phyloP scores from a whole-genome alignment of 2,797 vertebrate genomes.

The Cryptoprocta ferox region DNA sequence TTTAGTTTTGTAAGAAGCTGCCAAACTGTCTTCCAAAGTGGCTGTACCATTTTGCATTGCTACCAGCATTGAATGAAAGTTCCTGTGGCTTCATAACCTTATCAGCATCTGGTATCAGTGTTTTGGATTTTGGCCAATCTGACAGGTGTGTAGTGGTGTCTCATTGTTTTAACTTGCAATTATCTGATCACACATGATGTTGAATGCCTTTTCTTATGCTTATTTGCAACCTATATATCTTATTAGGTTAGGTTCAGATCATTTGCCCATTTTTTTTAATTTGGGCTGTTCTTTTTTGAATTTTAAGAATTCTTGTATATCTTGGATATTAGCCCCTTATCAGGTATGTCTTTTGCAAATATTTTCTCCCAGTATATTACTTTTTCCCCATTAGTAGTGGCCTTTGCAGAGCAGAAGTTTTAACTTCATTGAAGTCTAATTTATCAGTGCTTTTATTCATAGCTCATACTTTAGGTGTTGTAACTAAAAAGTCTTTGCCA shows the following conservation, averaged over 20 bases:
- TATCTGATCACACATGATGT: neutral
- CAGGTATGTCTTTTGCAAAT: neutral
- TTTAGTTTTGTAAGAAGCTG: slow-evolving; percentile 29
- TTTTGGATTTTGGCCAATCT: slow-evolving; percentile 37
- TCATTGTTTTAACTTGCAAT: neutral
- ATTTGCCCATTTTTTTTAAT: neutral
- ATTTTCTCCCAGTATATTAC: slow-evolving; percentile 20
- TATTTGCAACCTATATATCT: neutral
- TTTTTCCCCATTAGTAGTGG: neutral
- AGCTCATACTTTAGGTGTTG: neutral
- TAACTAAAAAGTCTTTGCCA: neutral
- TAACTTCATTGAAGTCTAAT: neutral
- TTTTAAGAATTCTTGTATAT: neutral
- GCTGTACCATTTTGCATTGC: slow-evolving; percentile 7
- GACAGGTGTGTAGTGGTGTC: neutral
- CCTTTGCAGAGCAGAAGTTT: slow-evolving; percentile 4
- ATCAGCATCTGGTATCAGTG: slow-evolving; percentile 17
- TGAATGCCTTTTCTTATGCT: neutral
- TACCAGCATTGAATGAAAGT: neutral
- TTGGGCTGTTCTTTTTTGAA: neutral
- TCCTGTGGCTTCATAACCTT: neutral
- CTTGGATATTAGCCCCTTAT: neutral
- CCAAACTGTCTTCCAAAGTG: neutral
- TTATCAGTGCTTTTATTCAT: neutral
- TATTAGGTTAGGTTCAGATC: neutral